Base-by-base conservation (phyloP, 1,140 invertebrate species). In the Drosophila kanapiae region DNA sequence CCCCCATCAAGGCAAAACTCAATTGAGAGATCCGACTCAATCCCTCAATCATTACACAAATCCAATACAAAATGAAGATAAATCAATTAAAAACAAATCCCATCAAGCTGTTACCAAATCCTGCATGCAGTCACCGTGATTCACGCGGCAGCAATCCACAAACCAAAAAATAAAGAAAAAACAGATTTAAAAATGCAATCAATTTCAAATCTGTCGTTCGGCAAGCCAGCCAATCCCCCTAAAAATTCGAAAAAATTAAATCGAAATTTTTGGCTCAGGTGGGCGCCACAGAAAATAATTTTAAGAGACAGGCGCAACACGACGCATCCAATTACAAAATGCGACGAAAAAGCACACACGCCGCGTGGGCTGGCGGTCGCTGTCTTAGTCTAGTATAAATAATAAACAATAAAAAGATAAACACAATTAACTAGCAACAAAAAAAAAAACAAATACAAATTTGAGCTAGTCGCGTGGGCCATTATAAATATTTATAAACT, bases 1-100 rank as follows among this genome's bases (percentile, higher is more conserved):
- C 57, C 60, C 64, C 48, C 51, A 42, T 42, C 29, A 29, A 14
- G 33, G 29, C n/a, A 33, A 42, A 56, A 61, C 40, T 49, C 74
- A 78, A 77, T 77, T 77, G 74, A 77, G 53, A 69, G 65, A 64
- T 65, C 60, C 67, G 23, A 54, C 33, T 63, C 27, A 65, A 62
- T 47, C 64, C 45, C 53, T 79, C 71, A 85, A 85, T 70, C 70
- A 70, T 49, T 37, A 47, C 60, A 79, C 63, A 65, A 86, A 86
- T 88, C 68, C 76, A 88, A 88, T 83, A 83, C 65, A 87, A 79
- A 79, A 70, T 38, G 61, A 77, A 74, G 64, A 80, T 80, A 87
- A 88, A 87, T 88, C 83, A 87, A 87, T 87, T 87, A 87, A 82
- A 87, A 63, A 63, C 53, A 59, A 87, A 83, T 86, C 78, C 82